Percentiles rank a stretch among this genome's conserved stretches.
Conservation (phyloP, 2,113 vertebrate species). For the Solenodon paradoxus region DNA sequence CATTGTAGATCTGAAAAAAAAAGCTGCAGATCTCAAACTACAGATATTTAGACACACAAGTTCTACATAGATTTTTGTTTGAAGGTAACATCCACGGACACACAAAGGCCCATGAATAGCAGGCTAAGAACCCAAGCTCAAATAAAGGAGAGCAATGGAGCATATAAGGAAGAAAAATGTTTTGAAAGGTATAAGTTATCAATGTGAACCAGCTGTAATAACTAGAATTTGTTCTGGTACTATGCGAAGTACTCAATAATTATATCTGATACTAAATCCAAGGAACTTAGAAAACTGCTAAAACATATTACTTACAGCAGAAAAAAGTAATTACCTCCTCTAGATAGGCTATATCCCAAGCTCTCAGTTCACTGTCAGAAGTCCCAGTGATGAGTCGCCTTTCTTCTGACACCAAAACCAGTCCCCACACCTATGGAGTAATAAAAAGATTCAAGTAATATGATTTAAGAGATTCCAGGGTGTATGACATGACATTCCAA, state of each 20-base stretch:
- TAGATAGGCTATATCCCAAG: constrained; percentile 90
- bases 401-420: constrained; percentile 89
- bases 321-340: constrained; percentile 60
- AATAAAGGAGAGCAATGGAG: background rate
- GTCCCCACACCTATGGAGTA: constrained; percentile 91
- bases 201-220: background rate
- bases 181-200: background rate
- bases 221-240: background rate
- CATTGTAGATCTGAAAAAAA: background rate
- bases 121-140: background rate
- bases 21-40: background rate
- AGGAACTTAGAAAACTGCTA: background rate
- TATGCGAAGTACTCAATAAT: background rate
- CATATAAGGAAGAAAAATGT: background rate
- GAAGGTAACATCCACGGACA: background rate
- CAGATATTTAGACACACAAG: background rate
- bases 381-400: constrained; percentile 92
- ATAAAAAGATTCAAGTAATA: background rate
- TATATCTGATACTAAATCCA: background rate
- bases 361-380: constrained; percentile 95
- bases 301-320: background rate
- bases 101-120: background rate
- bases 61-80: background rate
- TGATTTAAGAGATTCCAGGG: background rate
- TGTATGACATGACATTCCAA: background rate